Conservation (phyloP, 2,113 vertebrate genomes). For the Eurystomus gularis region DNA sequence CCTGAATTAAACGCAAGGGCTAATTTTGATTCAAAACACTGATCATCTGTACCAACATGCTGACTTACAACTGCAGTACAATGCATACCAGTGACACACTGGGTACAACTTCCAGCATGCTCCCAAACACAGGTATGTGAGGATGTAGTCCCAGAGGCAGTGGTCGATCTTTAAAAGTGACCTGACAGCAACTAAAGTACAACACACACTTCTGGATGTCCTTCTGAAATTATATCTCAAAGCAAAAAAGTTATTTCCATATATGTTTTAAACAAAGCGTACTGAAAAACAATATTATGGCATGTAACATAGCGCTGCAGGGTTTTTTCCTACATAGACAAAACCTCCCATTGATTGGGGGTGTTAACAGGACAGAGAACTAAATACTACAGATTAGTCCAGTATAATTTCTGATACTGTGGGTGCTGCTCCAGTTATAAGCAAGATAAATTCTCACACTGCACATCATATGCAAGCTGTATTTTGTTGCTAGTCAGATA, state of each 20-base stretch:
- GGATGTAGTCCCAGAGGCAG: background rate
- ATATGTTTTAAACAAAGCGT: background rate
- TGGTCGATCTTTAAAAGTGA: background rate
- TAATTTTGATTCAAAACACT: background rate
- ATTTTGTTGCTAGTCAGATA: background rate
- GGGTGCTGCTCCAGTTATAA: background rate
- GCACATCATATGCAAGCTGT: background rate
- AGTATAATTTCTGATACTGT: background rate
- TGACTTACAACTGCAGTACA: background rate
- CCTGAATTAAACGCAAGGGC: background rate
- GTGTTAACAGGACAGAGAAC: background rate
- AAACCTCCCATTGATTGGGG: background rate
- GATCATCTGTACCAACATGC: background rate
- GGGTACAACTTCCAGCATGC: background rate
- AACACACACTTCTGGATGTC: background rate
- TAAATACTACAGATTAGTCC: background rate
- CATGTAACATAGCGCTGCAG: background rate
- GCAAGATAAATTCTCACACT: background rate
- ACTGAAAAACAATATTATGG: background rate
- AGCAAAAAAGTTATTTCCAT: background rate
- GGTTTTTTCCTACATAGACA: background rate
- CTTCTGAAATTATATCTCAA: background rate
- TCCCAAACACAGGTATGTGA: background rate
- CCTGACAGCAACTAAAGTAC: background rate
- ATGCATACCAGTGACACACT: rapidly evolving